Evolutionary conservation across 2,888 invertebrate genomes (phyloP).

Genomic region (Oligia strigilis): DNA sequence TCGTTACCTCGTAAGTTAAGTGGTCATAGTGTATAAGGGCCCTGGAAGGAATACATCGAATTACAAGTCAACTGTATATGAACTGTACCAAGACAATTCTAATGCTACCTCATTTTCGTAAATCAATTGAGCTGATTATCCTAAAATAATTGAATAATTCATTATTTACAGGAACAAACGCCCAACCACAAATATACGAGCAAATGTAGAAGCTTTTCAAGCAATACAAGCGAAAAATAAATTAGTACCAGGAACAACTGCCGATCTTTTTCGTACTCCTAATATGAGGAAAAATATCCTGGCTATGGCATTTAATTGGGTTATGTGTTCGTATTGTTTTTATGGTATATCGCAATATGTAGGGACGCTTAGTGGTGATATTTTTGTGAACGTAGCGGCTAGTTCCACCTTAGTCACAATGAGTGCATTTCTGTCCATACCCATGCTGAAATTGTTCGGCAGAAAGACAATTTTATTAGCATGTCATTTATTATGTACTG

Average conservation of each 20-base stretch:
- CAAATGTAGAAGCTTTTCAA: conserved; percentile 80
- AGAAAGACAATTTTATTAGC: conserved; percentile 92
- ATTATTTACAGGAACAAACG: conserved; percentile 83
- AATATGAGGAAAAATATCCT: conserved; percentile 93
- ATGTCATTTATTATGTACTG: conserved; percentile 91
- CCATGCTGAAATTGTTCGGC: conserved; percentile 92
- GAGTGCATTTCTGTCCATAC: conserved; percentile 91
- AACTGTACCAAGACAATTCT: neutral
- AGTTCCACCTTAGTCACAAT: conserved; percentile 92
- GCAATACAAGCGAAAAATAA: conserved; percentile 72
- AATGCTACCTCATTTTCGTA: neutral
- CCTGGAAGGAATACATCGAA: neutral
- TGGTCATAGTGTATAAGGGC: no score
- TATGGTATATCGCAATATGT: conserved; percentile 96
- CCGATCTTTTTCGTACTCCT: conserved; percentile 93
- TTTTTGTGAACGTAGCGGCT: conserved; percentile 95
- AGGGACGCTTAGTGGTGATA: conserved; percentile 94
- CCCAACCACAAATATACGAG: conserved; percentile 83
- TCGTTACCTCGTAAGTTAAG: no score
- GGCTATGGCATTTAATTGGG: conserved; percentile 94
- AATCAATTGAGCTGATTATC: neutral
- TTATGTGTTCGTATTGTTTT: conserved; percentile 93
- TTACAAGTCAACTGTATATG: neutral
- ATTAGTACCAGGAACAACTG: conserved; percentile 87
- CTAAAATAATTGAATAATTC: neutral